Evolutionary conservation across 2,888 invertebrate genomes (phyloP), one percentile per base, ranked within the genome.

Genomic region (Parochlus steinenii): DNA sequence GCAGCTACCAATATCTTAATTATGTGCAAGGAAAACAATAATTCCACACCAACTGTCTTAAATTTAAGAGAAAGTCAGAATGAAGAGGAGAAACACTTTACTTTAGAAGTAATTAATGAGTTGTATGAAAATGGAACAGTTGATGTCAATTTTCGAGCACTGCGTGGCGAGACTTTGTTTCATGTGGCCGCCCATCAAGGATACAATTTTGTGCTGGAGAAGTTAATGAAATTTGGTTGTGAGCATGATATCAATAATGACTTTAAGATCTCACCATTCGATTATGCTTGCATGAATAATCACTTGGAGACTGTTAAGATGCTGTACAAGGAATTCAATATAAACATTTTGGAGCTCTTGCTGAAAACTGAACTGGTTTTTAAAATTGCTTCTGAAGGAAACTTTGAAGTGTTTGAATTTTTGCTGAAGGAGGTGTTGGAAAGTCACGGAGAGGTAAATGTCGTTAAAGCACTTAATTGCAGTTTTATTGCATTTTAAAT

Each of bases 111-210:
- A 15, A 12, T 31, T 18, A 23, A 6, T 4, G 3, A 17, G 11
- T 14, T 31, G 6, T 20, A 8, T 11, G 11, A 6, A n/a, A 31
- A 31, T 17, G 31, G 31, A 31, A 31, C 31, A 17, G 14, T 22
- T n/a, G 31, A 31, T 18, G 12, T 20, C 20, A 22, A 31, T 14
- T 4, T 10, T 8, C 6, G 19, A 11, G 11, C 5, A 4, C 10
- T 18, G n/a, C 19, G 23, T 5, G 17, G 31, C 7, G 18, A 16
- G 11, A 31, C 10, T 10, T 31, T 31, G 5, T 31, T 31, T n/a
- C 17, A 16, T 7, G 17, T 31, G 19, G 31, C 20, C 15, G 31
- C 31, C n/a, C 10, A 10, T 31, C 31, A 31, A 12, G 31, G 31
- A 3, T 6, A 15, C 15, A 20, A 6, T 22, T 22, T 12, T 14